Conservation (phyloP, 2,113 vertebrate genomes). For the Nematolebias whitei region DNA sequence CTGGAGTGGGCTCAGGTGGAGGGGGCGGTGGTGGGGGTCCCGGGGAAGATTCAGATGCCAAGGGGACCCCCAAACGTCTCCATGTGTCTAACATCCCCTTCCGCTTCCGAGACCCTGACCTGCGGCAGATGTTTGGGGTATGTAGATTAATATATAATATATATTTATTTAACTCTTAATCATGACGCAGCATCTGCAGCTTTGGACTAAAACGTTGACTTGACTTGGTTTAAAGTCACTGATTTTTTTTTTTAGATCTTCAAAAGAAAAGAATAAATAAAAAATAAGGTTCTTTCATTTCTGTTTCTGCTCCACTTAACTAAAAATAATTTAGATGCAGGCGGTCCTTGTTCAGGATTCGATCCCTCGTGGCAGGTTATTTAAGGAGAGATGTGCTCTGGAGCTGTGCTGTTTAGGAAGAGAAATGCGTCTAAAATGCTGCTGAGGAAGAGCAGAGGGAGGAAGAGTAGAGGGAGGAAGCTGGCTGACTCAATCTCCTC, state of each 20-base stretch:
- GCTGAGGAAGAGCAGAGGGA: constrained; percentile 53
- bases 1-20: constrained; percentile 70
- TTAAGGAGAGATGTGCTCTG: constrained; percentile 15
- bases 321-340: neutral
- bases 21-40: constrained; percentile 64
- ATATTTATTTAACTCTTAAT: neutral
- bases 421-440: constrained; percentile 41
- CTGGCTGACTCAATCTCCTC: constrained; percentile 53
- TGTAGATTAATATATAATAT: constrained; percentile 49
- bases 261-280: constrained; percentile 4
- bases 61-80: constrained; percentile 96
- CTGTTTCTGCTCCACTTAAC: neutral
- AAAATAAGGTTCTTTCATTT: neutral
- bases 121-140: constrained; percentile 99
- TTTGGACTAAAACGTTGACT: neutral
- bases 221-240: neutral
- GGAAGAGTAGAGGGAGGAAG: constrained; percentile 42
- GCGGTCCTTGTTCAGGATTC: constrained; percentile 9
- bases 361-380: constrained; percentile 4
- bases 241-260: neutral
- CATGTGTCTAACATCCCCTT: constrained; percentile 99
- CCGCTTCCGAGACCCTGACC: constrained; percentile 97
- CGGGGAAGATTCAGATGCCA: constrained; percentile 88
- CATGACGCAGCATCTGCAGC: no score
- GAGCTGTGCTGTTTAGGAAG: constrained; percentile 21